Conservation (phyloP, 2,888 invertebrate species). For the Drosophila neonasuta region DNA sequence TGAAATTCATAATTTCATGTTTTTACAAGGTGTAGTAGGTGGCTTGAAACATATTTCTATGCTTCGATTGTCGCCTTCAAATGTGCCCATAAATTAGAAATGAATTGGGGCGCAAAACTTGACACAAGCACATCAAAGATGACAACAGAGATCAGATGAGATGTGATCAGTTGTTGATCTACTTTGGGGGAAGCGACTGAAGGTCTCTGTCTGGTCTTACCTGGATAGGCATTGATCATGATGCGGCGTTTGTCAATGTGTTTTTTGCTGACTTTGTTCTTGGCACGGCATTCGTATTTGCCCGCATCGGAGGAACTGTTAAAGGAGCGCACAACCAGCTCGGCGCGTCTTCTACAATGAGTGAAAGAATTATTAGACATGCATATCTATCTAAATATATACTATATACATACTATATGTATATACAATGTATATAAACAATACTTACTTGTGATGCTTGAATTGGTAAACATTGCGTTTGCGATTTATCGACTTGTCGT, state of each 20-base stretch:
- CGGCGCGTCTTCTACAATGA: conserved; percentile 89
- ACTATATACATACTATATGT: background rate
- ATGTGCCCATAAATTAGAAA: conserved; percentile 71
- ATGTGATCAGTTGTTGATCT: conserved; percentile 1
- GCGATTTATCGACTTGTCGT: conserved; percentile 85
- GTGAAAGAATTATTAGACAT: background rate
- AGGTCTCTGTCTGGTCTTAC: conserved; percentile 61
- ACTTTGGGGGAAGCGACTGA: background rate
- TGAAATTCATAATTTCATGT: conserved; percentile 14
- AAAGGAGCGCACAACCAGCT: conserved; percentile 90
- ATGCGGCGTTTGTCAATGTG: conserved; percentile 79
- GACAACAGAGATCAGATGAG: background rate
- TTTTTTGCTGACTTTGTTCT: conserved; percentile 82
- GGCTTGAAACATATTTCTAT: conserved; percentile 9
- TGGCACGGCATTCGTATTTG: conserved; percentile 91
- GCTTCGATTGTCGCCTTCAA: conserved; percentile 56
- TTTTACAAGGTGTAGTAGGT: conserved; percentile 27
- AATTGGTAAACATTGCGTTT: conserved; percentile 81
- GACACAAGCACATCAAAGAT: conserved; percentile 51
- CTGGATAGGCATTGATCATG: conserved; percentile 81
- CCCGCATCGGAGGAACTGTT: conserved; percentile 89
- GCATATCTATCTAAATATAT: background rate
- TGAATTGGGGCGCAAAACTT: conserved; percentile 70
- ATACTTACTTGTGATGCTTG: conserved; percentile 81
- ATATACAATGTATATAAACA: conserved; percentile 6